These are phyloP conservation scores for Eutrigla gurnardus DNA, from an alignment of 2,797 vertebrate genomes.

Conservation along the genomic window DNA sequence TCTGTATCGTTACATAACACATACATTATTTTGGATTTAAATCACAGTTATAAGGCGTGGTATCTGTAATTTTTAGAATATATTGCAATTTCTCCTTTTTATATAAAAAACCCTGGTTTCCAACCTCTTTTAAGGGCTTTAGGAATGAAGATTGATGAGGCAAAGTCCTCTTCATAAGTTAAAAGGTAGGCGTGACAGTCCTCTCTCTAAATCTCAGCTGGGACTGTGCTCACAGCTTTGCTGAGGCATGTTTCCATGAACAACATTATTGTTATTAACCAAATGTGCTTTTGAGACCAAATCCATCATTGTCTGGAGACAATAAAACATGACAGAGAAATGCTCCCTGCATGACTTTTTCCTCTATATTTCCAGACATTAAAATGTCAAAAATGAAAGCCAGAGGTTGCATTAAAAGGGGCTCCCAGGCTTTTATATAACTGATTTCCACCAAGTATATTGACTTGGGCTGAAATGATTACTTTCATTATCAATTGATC, in stretches of 20 bases:
- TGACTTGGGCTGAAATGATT: not conserved
- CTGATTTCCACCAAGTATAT: not conserved
- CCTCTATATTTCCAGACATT: slow-evolving; percentile 29
- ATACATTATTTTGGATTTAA: too few relatives aligned
- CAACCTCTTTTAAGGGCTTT: not conserved
- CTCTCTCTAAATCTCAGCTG: slow-evolving; percentile 9
- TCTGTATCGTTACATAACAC: too few relatives aligned
- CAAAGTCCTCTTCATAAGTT: not conserved
- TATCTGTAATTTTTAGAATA: not conserved
- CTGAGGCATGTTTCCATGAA: slow-evolving; percentile 30
- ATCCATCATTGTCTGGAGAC: slow-evolving; percentile 39
- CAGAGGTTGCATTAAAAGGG: slow-evolving; percentile 5
- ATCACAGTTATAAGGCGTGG: not conserved
- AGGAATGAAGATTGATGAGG: not conserved
- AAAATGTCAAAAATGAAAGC: slow-evolving; percentile 45
- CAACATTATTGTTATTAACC: slow-evolving; percentile 31
- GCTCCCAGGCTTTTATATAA: not conserved
- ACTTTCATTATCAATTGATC: slow-evolving; percentile 1
- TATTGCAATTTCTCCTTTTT: not conserved
- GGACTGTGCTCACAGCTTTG: slow-evolving; percentile 6
- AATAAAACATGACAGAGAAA: slow-evolving; percentile 51
- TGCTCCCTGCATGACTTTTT: slow-evolving; percentile 22
- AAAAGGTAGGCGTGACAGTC: not conserved
- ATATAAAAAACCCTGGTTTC: not conserved
- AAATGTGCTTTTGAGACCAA: slow-evolving; percentile 33